Evolutionary conservation across 2,888 invertebrate genomes (phyloP).

Genomic region (Smittia sp.): DNA sequence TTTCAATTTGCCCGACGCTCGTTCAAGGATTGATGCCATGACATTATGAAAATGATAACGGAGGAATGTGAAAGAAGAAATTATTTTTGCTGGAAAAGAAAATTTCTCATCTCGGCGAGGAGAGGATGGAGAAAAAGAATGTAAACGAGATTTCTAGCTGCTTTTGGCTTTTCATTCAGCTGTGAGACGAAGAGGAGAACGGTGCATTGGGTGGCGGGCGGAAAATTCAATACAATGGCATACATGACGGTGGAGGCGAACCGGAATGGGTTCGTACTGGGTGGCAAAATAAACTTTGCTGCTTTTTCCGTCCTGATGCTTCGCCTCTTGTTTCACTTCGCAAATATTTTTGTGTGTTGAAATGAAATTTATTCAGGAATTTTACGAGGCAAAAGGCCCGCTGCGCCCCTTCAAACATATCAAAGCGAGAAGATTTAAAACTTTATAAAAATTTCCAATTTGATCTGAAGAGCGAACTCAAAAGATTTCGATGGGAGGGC

Average conservation of each 20-base stretch:
- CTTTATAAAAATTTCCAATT: too few species aligned
- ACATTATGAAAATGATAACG: background rate
- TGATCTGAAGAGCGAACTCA: too few species aligned
- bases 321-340: too few species aligned
- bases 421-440: too few species aligned
- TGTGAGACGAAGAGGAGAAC: background rate
- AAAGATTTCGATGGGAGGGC: too few species aligned
- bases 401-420: too few species aligned
- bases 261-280: background rate
- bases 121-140: background rate
- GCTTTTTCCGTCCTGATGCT: too few species aligned
- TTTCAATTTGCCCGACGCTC: background rate
- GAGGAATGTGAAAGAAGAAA: too few species aligned
- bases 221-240: conserved; percentile 8
- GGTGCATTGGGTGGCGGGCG: too few species aligned
- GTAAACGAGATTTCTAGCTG: background rate
- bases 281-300: background rate
- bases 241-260: background rate
- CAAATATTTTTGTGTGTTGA: too few species aligned
- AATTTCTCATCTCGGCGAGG: background rate
- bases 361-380: too few species aligned
- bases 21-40: background rate
- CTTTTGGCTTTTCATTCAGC: background rate
- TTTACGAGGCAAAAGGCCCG: too few species aligned
- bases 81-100: background rate